Conservation (phyloP, 2,797 vertebrate species). For the Cyclopterus lumpus region DNA sequence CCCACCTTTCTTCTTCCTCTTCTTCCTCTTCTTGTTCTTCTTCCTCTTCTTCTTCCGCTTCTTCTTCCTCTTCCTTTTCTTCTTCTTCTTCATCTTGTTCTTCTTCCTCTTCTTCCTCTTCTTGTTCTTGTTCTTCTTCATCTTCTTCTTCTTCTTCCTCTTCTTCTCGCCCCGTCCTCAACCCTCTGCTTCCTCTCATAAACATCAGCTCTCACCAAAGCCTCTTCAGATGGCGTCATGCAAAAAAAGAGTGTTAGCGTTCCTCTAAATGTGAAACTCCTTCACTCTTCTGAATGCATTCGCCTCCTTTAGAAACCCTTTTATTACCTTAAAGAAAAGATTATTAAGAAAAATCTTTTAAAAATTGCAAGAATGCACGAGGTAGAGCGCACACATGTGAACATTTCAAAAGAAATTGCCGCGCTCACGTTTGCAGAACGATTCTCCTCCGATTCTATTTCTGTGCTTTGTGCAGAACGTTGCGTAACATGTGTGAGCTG, state of each 20-base stretch:
- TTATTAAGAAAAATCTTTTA: too few species aligned
- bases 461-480: neutral
- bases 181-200: constrained; percentile 9
- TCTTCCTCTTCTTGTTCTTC: neutral
- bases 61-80: too few species aligned
- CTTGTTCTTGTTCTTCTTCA: too few species aligned
- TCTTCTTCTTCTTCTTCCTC: too few species aligned
- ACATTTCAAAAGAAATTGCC: neutral
- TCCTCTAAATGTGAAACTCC: neutral
- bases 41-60: too few species aligned
- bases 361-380: neutral
- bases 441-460: neutral
- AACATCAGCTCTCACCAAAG: constrained; percentile 29
- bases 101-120: too few species aligned
- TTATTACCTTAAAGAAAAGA: neutral
- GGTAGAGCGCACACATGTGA: neutral
- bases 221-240: constrained; percentile 16
- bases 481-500: neutral
- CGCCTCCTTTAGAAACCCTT: neutral
- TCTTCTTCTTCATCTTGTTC: too few species aligned
- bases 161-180: too few species aligned
- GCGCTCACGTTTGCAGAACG: neutral
- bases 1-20: too few species aligned
- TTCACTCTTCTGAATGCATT: neutral
- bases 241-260: neutral